Evolutionary conservation across 2,888 invertebrate species (phyloP).

Genomic region (Hemaris fuciformis): DNA sequence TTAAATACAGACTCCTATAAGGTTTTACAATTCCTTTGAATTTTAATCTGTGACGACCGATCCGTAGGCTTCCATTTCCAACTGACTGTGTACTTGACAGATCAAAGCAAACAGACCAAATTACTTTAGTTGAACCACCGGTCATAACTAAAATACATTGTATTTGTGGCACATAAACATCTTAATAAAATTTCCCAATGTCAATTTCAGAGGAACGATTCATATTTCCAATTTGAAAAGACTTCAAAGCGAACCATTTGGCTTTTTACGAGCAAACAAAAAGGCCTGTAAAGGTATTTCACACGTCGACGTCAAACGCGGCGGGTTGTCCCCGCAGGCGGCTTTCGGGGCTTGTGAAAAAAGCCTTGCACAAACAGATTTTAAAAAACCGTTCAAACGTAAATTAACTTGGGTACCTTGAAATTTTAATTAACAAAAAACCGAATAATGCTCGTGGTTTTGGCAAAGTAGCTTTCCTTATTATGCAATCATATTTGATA

Average conservation of each 20-base stretch:
- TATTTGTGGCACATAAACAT: too few species aligned
- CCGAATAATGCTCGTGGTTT: background rate
- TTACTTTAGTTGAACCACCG: too few species aligned
- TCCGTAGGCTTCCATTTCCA: too few species aligned
- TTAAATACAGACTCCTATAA: too few species aligned
- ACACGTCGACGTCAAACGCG: background rate
- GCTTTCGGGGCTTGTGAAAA: background rate
- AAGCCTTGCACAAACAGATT: background rate
- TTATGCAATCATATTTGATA: too few species aligned
- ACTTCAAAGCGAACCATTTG: background rate
- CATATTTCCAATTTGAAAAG: background rate
- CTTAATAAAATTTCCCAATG: background rate
- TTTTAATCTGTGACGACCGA: too few species aligned
- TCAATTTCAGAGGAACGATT: slow-evolving; percentile 1
- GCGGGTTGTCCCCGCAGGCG: background rate
- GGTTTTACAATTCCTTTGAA: too few species aligned
- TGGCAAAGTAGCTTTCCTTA: background rate
- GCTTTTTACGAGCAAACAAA: background rate
- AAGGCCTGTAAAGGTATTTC: slow-evolving; percentile 3
- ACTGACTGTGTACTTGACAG: too few species aligned
- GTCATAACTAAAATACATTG: too few species aligned
- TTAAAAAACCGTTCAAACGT: background rate
- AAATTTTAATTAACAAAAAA: background rate
- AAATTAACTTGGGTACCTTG: background rate
- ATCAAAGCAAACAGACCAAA: too few species aligned